phyloP scores from a whole-genome alignment of 2,888 invertebrate genomes.

The Dendrolimus pini region DNA sequence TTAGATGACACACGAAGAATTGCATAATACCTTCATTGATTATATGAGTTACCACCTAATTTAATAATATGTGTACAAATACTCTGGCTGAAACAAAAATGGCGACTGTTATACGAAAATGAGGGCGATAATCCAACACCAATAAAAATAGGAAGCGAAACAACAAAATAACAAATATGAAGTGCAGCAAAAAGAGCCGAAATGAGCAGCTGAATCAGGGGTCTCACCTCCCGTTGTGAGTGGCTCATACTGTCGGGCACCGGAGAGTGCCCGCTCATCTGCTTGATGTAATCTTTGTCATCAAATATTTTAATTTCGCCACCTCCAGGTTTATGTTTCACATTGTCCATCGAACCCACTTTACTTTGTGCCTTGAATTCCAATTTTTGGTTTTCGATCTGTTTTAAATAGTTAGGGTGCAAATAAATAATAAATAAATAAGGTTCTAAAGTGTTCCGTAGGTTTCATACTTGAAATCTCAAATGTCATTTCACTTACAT shows the following conservation, averaged over 20 bases:
- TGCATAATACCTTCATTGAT: conserved; percentile 15
- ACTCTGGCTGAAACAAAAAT: conserved; percentile 73
- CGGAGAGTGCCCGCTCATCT: conserved; percentile 74
- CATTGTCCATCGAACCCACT: conserved; percentile 93
- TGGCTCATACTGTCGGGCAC: conserved; percentile 51
- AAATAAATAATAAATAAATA: conserved; percentile 23
- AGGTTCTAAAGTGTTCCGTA: not conserved
- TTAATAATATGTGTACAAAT: conserved; percentile 72
- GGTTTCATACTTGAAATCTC: not conserved
- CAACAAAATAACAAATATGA: conserved; percentile 26
- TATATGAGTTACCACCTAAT: conserved; percentile 28
- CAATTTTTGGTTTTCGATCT: conserved; percentile 94
- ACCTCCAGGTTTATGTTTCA: conserved; percentile 94
- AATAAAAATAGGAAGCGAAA: conserved; percentile 26
- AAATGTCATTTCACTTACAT: too few relatives aligned
- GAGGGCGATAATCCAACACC: conserved; percentile 19
- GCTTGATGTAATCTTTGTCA: conserved; percentile 93
- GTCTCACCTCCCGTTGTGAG: conserved; percentile 72
- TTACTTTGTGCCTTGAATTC: conserved; percentile 95
- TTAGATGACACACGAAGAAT: conserved; percentile 15
- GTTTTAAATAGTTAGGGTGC: conserved; percentile 64
- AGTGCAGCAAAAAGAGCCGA: conserved; percentile 23
- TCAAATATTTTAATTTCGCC: conserved; percentile 96
- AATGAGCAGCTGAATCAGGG: conserved; percentile 19
- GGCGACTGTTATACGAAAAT: conserved; percentile 21